These are phyloP conservation scores for Protaetia brevitarsis DNA, from an alignment of 1,140 invertebrate species.

Conservation along the genomic window DNA sequence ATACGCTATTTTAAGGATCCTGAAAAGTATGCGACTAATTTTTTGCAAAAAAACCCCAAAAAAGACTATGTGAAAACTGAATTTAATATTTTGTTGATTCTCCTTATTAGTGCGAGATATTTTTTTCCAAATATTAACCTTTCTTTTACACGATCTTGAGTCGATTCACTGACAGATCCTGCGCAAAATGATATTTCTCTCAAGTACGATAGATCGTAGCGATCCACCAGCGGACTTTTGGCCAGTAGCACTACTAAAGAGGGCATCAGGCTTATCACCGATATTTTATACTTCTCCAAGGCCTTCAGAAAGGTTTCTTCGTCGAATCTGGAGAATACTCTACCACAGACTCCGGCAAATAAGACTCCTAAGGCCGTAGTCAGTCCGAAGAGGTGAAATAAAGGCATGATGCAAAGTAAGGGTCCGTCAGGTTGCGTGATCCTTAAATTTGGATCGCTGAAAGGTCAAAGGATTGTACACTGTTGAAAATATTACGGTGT, in stretches of 20 bases:
- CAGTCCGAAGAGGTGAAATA: background rate
- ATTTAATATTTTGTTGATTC: too few relatives aligned
- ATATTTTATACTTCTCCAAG: conserved; percentile 6
- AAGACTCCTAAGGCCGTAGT: background rate
- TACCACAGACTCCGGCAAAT: background rate
- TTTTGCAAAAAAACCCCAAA: too few relatives aligned
- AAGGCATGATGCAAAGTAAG: background rate
- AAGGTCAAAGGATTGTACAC: background rate
- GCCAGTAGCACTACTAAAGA: background rate
- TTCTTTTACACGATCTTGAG: background rate
- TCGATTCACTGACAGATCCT: background rate
- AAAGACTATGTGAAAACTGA: too few relatives aligned
- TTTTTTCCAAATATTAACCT: background rate
- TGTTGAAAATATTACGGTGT: background rate
- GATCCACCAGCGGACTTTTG: background rate
- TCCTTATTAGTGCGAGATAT: too few relatives aligned
- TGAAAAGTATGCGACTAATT: too few relatives aligned
- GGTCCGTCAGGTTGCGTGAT: background rate
- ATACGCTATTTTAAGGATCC: too few relatives aligned
- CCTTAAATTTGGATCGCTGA: conserved; percentile 5
- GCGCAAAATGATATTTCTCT: background rate
- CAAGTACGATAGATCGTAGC: background rate
- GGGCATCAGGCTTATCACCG: background rate
- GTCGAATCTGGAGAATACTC: background rate
- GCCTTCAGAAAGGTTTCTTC: background rate